Percentiles rank a stretch among this genome's conserved stretches.
Evolutionary conservation across 2,888 invertebrate genomes (phyloP).

Genomic region (Pardosa pseudoannulata): DNA sequence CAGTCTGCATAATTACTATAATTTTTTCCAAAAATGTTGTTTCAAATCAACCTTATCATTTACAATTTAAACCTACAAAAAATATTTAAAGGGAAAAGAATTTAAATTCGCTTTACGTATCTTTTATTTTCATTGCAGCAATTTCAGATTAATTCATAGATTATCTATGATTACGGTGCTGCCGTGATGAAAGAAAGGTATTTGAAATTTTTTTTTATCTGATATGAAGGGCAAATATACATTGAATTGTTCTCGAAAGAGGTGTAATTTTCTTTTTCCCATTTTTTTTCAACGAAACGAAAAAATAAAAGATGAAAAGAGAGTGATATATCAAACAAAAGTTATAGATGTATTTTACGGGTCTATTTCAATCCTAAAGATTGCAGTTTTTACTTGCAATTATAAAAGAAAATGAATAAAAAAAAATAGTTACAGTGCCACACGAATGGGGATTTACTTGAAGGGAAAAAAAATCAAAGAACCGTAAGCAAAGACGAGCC

Average conservation of each 20-base stretch:
- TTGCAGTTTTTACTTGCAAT: slow-evolving; percentile 63
- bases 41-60: slow-evolving; percentile 23
- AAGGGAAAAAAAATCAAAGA: slow-evolving; percentile 15
- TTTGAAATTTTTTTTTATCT: background rate
- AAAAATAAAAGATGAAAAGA: background rate
- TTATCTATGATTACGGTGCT: slow-evolving; percentile 58
- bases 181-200: background rate
- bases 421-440: slow-evolving; percentile 14
- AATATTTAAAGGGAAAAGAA: background rate
- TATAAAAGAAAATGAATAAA: slow-evolving; percentile 62
- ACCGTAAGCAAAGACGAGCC: slow-evolving; percentile 5
- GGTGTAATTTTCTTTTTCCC: background rate
- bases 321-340: slow-evolving; percentile 19
- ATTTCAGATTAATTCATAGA: slow-evolving; percentile 51
- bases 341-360: slow-evolving; percentile 50
- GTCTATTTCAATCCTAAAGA: slow-evolving; percentile 37
- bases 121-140: background rate
- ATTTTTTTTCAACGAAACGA: too few relatives aligned
- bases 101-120: slow-evolving; percentile 16
- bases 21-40: slow-evolving; percentile 18
- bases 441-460: slow-evolving; percentile 11
- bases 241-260: slow-evolving; percentile 42
- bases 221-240: slow-evolving; percentile 46
- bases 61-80: slow-evolving; percentile 22
- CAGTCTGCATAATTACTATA: background rate